Conservation (phyloP, 2,797 vertebrate species). For the Streptopelia turtur region DNA sequence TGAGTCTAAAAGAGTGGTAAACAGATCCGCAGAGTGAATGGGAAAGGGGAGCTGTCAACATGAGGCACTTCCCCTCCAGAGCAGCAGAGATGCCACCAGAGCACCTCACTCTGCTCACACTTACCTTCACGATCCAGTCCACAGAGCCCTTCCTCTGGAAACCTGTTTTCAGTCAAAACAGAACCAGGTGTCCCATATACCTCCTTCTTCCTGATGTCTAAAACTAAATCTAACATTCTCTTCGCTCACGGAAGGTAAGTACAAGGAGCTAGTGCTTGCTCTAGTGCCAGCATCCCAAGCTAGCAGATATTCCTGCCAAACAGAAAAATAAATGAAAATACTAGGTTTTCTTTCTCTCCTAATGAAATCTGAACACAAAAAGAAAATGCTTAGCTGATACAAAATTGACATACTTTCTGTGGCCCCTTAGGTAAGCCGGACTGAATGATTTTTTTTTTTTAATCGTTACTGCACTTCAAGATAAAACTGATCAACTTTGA, state of each 20-base stretch:
- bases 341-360: neutral
- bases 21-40: neutral
- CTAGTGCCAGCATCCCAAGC: neutral
- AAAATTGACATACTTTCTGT: neutral
- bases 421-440: neutral
- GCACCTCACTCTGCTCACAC: accelerated
- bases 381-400: neutral
- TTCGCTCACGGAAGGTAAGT: neutral
- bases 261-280: neutral
- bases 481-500: neutral
- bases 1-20: neutral
- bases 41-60: neutral
- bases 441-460: neutral
- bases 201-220: neutral
- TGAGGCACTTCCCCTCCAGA: accelerated
- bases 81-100: neutral
- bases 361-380: neutral
- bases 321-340: neutral
- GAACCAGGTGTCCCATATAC: neutral
- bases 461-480: neutral
- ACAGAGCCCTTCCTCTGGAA: neutral
- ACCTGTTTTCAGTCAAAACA: neutral
- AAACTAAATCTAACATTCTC: neutral
- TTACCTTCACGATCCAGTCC: neutral
- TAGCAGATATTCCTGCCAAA: neutral